These are phyloP conservation scores for Platycnemis pennipes DNA, from an alignment of 2,888 invertebrate species.

Conservation along the genomic window DNA sequence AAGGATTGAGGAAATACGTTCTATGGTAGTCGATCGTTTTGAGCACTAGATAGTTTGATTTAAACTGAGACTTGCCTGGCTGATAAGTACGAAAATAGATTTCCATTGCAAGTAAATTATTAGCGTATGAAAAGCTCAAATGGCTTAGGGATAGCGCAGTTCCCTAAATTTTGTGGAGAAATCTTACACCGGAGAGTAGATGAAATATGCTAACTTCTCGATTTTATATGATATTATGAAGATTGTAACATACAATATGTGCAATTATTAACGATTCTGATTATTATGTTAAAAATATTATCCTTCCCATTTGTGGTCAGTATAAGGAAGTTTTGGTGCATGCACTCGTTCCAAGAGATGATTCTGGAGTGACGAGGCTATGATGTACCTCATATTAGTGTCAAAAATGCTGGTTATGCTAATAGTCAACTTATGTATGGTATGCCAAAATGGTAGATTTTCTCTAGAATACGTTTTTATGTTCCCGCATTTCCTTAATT, in stretches of 20 bases:
- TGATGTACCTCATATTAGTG: slow-evolving; percentile 15
- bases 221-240: slow-evolving; percentile 58
- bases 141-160: slow-evolving; percentile 41
- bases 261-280: slow-evolving; percentile 44
- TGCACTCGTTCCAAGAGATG: slow-evolving; percentile 28
- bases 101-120: slow-evolving; percentile 25
- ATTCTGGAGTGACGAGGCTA: slow-evolving; percentile 26
- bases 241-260: slow-evolving; percentile 38
- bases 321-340: slow-evolving; percentile 34
- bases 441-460: slow-evolving; percentile 54
- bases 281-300: slow-evolving; percentile 55
- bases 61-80: slow-evolving; percentile 47
- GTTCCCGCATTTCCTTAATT: slow-evolving; percentile 40
- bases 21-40: slow-evolving; percentile 38
- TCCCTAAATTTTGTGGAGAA: slow-evolving; percentile 46
- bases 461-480: slow-evolving; percentile 36
- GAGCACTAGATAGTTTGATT: slow-evolving; percentile 31
- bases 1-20: neutral
- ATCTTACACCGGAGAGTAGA: slow-evolving; percentile 41
- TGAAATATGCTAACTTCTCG: slow-evolving; percentile 47
- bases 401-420: slow-evolving; percentile 23
- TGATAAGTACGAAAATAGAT: slow-evolving; percentile 42
- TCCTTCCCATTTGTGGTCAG: slow-evolving; percentile 54
- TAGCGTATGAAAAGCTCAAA: slow-evolving; percentile 58
- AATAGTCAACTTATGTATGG: slow-evolving; percentile 47